A percentile compares a stretch with the other conserved stretches of the same genome.
Evolutionary conservation across 2,888 invertebrate genomes (phyloP).

Genomic region (Rotaria macrura): DNA sequence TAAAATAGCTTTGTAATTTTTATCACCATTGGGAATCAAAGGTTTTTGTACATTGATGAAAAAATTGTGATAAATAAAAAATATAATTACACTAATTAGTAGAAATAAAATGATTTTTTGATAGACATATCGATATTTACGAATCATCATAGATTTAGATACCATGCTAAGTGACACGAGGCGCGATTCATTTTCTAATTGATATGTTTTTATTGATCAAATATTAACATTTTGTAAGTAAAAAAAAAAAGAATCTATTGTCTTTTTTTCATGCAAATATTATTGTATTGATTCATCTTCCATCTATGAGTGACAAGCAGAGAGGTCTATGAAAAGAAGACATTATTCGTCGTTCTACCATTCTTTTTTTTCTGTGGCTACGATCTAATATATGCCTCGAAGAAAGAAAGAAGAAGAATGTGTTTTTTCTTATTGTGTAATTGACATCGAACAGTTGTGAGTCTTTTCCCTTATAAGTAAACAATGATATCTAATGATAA

Average conservation of each 20-base stretch:
- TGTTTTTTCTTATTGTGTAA: not conserved
- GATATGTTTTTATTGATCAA: not conserved
- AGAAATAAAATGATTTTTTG: not conserved
- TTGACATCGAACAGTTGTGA: too few species aligned
- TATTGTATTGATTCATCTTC: not conserved
- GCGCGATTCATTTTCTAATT: not conserved
- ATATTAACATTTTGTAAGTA: not conserved
- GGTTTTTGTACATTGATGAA: not conserved
- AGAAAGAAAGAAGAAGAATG: not conserved
- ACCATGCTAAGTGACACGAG: not conserved
- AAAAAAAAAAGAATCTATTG: not conserved
- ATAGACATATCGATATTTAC: not conserved
- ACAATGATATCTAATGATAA: too few species aligned
- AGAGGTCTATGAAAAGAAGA: not conserved
- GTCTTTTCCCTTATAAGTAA: too few species aligned
- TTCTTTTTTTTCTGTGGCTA: not conserved
- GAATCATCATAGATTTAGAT: not conserved
- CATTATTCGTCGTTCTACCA: not conserved
- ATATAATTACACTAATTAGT: not conserved
- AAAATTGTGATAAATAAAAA: not conserved
- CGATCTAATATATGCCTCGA: not conserved
- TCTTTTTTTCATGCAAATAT: not conserved
- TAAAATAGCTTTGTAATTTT: not conserved
- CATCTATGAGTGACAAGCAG: not conserved
- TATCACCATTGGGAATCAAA: not conserved